A percentile compares a stretch with the other conserved stretches of the same genome.
These are phyloP conservation scores for Rotaria socialis DNA, from an alignment of 2,888 invertebrate genomes.

Conservation along the genomic window DNA sequence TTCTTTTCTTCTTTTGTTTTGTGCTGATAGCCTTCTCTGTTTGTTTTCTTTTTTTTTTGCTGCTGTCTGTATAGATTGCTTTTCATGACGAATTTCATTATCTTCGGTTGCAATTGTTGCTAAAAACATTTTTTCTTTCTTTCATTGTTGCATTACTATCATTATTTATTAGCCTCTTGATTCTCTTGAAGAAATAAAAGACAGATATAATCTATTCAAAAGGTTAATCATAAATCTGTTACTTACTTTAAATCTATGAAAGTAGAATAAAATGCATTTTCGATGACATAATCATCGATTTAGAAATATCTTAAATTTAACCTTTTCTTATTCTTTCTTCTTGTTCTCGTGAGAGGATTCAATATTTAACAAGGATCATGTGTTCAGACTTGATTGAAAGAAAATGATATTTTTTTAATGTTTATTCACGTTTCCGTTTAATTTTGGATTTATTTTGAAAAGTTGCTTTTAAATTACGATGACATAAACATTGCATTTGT, in stretches of 20 bases:
- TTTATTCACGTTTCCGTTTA: background rate
- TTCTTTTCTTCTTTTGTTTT: background rate
- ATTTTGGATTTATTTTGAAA: background rate
- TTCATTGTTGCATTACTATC: background rate
- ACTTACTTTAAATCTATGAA: background rate
- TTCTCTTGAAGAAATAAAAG: constrained; percentile 16
- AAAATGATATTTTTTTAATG: too few species aligned
- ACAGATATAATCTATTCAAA: background rate
- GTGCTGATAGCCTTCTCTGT: background rate
- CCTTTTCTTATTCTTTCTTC: too few species aligned
- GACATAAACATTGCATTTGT: constrained; percentile 6
- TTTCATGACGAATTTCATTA: background rate
- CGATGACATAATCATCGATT: background rate
- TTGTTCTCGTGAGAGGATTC: background rate
- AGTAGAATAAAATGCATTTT: background rate
- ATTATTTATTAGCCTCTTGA: background rate
- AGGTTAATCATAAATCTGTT: background rate
- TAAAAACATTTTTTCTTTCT: background rate
- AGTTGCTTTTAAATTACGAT: background rate
- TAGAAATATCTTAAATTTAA: too few species aligned
- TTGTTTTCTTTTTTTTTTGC: background rate
- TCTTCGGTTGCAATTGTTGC: constrained; percentile 8
- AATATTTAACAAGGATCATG: background rate
- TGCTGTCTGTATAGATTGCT: background rate
- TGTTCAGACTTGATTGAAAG: too few species aligned